Evolutionary conservation across 2,113 vertebrate genomes (phyloP), one percentile per base, ranked within the genome.

Genomic region (Etheostoma spectabile): DNA sequence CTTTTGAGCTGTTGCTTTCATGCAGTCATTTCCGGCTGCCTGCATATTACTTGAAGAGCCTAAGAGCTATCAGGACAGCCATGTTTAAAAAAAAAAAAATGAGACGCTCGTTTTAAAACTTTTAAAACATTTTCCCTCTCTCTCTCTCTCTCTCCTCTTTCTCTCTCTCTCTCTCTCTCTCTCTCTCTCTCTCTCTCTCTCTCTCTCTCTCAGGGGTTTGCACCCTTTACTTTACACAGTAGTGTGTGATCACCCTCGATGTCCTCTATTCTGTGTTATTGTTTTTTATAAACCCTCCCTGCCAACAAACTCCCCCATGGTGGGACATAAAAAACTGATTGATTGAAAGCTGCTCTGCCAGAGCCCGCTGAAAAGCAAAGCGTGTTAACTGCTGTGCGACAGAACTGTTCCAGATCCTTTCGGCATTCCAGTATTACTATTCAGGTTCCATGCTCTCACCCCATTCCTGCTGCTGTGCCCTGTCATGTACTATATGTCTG

Each of bases 361-460:
- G 38, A 84, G 80, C 67, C 65, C 14, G 21, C 67, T 46, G 71
- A 35, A 71, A 86, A 79, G 77, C 64, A 66, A 56, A 85, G 73
- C 68, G 79, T 73, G 83, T 75, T 69, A 86, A 82, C 66, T 52
- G 74, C 65, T 72, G 56, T 49, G 72, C 21, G 45, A 70, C 85
- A 59, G 79, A 51, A 75, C 71, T 65, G 66, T 75, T 91, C 65
- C 80, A 70, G 74, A 80, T 90, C 78, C 84, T 78, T 63, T 79
- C 46, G 68, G 80, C 83, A 79, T 77, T 59, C 2, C 18, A 14
- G 46, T 67, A 85, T 93, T 89, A 88, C 85, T 88, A 92, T 92
- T 88, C 87, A 91, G 88, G 66, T 75, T 76, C 69, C 67, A 77
- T 63, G 82, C 85, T 89, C 86, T 88, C 88, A 87, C 70, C 82